These are phyloP conservation scores for Nothocercus julius DNA, from an alignment of 2,113 vertebrate species.

Conservation along the genomic window DNA sequence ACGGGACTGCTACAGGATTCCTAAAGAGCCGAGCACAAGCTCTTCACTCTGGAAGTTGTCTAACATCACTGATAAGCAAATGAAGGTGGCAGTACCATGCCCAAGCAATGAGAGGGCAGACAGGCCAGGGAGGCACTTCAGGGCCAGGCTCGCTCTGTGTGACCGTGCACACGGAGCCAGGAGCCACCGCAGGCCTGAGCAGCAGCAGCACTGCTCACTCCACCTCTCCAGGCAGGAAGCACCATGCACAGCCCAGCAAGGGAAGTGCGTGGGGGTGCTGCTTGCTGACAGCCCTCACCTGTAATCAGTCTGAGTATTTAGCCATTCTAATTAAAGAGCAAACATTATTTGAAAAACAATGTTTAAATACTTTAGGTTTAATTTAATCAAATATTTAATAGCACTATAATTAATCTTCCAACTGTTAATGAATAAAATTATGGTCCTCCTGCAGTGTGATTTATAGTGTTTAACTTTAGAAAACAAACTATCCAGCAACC, in stretches of 20 bases:
- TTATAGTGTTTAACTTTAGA: slow-evolving; percentile 25
- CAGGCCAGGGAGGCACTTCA: rapidly evolving
- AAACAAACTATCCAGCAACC: neutral
- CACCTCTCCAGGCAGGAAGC: neutral
- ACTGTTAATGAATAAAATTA: slow-evolving; percentile 65
- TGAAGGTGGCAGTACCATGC: rapidly evolving
- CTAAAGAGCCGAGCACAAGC: neutral
- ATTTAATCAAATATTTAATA: slow-evolving; percentile 78
- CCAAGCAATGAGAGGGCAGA: rapidly evolving
- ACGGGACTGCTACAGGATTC: rapidly evolving
- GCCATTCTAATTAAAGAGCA: slow-evolving; percentile 64
- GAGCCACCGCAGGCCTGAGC: neutral
- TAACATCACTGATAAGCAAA: neutral
- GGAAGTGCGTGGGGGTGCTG: neutral
- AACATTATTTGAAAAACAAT: slow-evolving; percentile 75
- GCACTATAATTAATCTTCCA: slow-evolving; percentile 71
- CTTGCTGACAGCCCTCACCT: neutral
- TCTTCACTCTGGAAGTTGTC: rapidly evolving
- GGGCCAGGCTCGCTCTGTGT: neutral
- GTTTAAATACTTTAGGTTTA: slow-evolving; percentile 72
- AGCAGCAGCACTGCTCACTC: rapidly evolving
- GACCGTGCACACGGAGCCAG: rapidly evolving
- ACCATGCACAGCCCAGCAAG: neutral
- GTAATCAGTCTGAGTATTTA: slow-evolving; percentile 12
- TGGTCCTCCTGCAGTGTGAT: slow-evolving; percentile 51